A percentile compares a stretch with the other conserved stretches of the same genome.
phyloP scores from a whole-genome alignment of 35 echinoderm and acorn worm genomes.

The Hemicentrotus pulcherrimus region DNA sequence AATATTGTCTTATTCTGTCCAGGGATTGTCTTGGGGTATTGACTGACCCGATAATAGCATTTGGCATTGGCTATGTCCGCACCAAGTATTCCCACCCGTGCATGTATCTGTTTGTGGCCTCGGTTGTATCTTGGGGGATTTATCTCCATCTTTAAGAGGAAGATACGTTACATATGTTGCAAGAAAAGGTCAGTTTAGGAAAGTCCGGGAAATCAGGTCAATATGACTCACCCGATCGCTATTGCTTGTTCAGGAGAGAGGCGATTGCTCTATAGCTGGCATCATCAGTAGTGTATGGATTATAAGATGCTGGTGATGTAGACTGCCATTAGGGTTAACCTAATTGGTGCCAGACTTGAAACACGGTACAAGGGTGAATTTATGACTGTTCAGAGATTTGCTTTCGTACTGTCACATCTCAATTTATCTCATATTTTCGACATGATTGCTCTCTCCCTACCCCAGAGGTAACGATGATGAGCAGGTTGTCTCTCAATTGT shows the following conservation, averaged over 20 bases:
- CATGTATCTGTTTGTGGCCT: not conserved
- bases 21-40: conserved; percentile 1
- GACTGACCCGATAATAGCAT: not conserved
- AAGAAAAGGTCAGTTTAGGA: not conserved
- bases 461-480: not conserved
- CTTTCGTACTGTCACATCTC: not conserved
- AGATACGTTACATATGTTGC: not conserved
- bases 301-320: not conserved
- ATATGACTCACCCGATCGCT: not conserved
- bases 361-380: not conserved
- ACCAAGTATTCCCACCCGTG: not conserved
- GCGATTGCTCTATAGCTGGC: not conserved
- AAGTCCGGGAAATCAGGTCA: not conserved
- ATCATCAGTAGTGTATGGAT: not conserved
- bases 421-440: not conserved
- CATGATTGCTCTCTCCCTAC: not conserved
- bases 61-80: not conserved
- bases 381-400: not conserved
- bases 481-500: not conserved
- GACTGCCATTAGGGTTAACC: not conserved
- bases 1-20: not conserved
- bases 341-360: not conserved
- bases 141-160: not conserved
- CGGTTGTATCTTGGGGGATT: not conserved
- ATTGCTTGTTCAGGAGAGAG: not conserved